phyloP scores from a whole-genome alignment of 2,113 vertebrate species.

The Nymphicus hollandicus region DNA sequence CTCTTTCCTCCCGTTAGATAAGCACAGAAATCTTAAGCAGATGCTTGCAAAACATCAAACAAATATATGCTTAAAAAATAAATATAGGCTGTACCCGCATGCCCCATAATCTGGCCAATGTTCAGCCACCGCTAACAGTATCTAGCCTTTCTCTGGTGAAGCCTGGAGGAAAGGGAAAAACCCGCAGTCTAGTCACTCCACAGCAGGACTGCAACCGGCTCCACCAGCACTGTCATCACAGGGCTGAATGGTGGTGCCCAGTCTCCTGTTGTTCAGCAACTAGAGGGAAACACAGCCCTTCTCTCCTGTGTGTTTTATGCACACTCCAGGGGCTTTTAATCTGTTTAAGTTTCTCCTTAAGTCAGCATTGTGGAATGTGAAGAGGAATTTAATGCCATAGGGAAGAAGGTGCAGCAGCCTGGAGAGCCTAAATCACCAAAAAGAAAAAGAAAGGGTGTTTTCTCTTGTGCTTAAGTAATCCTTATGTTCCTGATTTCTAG shows the following conservation, averaged over 20 bases:
- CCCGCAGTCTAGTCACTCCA: neutral
- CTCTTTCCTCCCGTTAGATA: constrained; percentile 58
- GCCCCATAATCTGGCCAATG: constrained; percentile 42
- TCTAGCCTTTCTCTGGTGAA: constrained; percentile 14
- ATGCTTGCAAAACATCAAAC: constrained; percentile 66
- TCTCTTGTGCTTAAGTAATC: neutral
- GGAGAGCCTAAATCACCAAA: neutral
- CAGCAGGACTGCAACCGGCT: neutral
- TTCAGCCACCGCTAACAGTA: constrained; percentile 16
- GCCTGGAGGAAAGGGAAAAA: neutral
- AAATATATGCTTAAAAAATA: constrained; percentile 45
- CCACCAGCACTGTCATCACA: neutral
- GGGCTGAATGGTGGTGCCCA: neutral
- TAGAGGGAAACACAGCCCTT: neutral
- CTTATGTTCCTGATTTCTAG: neutral
- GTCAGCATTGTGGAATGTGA: neutral
- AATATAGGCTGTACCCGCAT: constrained; percentile 51
- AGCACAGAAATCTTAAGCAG: constrained; percentile 73
- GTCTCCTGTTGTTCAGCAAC: neutral
- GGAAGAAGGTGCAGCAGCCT: neutral
- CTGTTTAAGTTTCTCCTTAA: neutral
- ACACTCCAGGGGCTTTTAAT: neutral
- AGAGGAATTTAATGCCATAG: neutral
- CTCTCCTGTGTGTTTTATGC: neutral
- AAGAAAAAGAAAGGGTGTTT: neutral